Evolutionary conservation across 2,113 vertebrate genomes (phyloP).

Genomic region (Verasper variegatus): DNA sequence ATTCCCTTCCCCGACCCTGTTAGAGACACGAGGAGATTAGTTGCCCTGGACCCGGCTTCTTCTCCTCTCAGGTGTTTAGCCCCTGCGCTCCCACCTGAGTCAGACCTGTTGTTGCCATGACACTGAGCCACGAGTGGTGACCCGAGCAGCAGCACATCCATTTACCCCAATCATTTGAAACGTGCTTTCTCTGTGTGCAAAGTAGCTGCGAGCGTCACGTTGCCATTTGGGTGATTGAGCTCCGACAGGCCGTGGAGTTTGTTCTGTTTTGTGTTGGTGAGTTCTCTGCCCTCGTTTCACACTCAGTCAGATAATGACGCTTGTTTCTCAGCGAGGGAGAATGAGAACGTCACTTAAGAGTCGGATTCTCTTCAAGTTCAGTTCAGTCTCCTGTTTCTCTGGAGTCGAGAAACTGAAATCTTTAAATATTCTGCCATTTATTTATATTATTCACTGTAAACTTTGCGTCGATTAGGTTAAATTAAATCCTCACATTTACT

Average conservation of each 20-base stretch:
- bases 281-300: not conserved
- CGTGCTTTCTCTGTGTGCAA: not conserved
- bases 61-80: constrained; percentile 23
- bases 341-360: not conserved
- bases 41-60: constrained; percentile 26
- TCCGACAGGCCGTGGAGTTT: not conserved
- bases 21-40: constrained; percentile 20
- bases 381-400: too few species aligned
- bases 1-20: not conserved
- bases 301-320: not conserved
- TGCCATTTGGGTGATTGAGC: too few species aligned
- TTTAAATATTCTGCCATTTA: too few species aligned
- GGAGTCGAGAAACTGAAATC: too few species aligned
- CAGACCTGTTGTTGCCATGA: constrained; percentile 65
- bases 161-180: constrained; percentile 28
- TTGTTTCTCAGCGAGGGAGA: not conserved
- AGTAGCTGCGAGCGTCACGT: too few species aligned
- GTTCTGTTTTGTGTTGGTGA: not conserved
- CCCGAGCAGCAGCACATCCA: constrained; percentile 39
- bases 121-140: constrained; percentile 37
- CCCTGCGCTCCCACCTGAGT: constrained; percentile 8
- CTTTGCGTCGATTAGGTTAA: too few species aligned
- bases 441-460: too few species aligned
- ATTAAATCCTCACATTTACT: too few species aligned
- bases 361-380: not conserved